Evolutionary conservation across 2,888 invertebrate genomes (phyloP).

Genomic region (Cephalotes varians): DNA sequence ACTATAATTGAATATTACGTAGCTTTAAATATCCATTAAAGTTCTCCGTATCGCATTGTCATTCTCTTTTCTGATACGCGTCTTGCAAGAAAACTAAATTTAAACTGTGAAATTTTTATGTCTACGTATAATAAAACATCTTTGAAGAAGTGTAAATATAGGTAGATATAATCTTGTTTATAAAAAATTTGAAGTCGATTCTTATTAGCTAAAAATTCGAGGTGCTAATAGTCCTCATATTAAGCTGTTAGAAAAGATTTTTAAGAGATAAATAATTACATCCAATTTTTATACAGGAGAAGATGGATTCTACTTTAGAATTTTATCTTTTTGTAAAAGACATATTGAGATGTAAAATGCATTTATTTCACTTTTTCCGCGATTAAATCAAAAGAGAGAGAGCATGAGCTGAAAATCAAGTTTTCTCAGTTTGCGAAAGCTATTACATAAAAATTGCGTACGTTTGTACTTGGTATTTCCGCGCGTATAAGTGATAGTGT

Average conservation of each 20-base stretch:
- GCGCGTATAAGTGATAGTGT: neutral
- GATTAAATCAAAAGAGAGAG: neutral
- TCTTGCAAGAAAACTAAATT: neutral
- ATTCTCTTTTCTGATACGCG: neutral
- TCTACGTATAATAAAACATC: neutral
- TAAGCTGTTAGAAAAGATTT: neutral
- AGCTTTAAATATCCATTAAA: neutral
- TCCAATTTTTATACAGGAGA: neutral
- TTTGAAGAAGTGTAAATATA: neutral
- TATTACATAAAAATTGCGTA: neutral
- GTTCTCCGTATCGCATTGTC: neutral
- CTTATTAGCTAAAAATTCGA: neutral
- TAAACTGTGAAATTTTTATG: neutral
- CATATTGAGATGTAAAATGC: neutral
- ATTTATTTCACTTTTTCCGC: neutral
- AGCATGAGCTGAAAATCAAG: neutral
- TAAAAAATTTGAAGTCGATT: neutral
- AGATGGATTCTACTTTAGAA: neutral
- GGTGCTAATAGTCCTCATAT: neutral
- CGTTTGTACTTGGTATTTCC: neutral
- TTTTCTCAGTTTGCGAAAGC: neutral
- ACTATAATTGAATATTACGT: constrained; percentile 28
- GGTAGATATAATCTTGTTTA: neutral
- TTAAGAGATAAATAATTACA: neutral
- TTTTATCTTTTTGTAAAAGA: neutral